Percentiles rank a stretch among this genome's conserved stretches.
Conservation (phyloP, 2,113 vertebrate species). For the Odontophorus gujanensis region DNA sequence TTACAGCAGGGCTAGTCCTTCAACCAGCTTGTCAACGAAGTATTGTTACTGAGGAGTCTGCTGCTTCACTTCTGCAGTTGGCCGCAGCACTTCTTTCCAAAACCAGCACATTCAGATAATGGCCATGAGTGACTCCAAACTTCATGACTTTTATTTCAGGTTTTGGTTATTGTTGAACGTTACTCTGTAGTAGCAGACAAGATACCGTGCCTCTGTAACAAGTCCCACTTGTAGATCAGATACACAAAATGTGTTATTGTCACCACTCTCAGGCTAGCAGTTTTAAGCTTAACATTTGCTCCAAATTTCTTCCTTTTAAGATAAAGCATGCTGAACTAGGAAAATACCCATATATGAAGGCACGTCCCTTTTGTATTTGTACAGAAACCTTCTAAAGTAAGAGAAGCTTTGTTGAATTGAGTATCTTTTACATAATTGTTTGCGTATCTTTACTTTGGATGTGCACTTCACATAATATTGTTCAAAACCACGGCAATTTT, state of each 20-base stretch:
- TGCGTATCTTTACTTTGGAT: not conserved
- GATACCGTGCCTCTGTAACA: not conserved
- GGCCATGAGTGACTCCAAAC: not conserved
- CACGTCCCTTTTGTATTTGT: not conserved
- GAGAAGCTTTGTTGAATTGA: not conserved
- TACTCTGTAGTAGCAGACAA: not conserved
- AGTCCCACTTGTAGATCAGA: rapidly evolving
- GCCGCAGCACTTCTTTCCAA: not conserved
- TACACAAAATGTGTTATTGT: not conserved
- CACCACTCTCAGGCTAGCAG: not conserved
- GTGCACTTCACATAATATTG: not conserved
- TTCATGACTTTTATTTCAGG: rapidly evolving
- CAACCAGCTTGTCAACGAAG: not conserved
- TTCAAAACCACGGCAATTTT: not conserved
- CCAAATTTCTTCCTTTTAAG: not conserved
- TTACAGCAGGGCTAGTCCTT: not conserved
- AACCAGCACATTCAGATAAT: rapidly evolving
- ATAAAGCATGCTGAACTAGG: not conserved
- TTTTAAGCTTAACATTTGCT: not conserved
- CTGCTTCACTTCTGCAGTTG: not conserved
- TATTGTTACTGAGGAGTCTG: rapidly evolving
- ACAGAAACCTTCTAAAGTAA: not conserved
- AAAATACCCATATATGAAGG: not conserved
- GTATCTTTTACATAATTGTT: not conserved
- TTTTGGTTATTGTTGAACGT: not conserved